phyloP scores from a whole-genome alignment of 2,888 invertebrate species.

The Kryphioiulus occultus region DNA sequence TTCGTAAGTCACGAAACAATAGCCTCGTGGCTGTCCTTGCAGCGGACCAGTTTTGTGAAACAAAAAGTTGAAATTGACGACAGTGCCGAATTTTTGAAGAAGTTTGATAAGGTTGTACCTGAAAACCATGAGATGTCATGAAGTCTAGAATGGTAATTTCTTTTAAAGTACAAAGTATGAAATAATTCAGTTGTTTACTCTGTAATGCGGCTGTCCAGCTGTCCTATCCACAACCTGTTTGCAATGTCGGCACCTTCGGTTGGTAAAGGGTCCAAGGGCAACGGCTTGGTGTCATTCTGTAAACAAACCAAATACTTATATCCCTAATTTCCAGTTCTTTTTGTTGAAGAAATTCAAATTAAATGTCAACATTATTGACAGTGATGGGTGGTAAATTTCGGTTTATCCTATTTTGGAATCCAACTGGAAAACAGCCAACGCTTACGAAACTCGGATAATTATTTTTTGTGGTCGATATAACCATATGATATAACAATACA shows the following conservation, averaged over 20 bases:
- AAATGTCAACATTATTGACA: background rate
- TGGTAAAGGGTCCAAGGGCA: conserved; percentile 46
- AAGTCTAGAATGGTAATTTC: background rate
- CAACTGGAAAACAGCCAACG: no score
- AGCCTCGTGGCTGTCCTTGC: conserved; percentile 88
- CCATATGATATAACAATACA: no score
- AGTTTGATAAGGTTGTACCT: conserved; percentile 88
- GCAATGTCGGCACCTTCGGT: conserved; percentile 63
- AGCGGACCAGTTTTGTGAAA: conserved; percentile 91
- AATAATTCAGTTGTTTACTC: conserved; percentile 75
- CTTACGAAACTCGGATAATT: no score
- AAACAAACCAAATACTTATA: background rate
- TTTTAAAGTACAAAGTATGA: background rate
- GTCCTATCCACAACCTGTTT: conserved; percentile 88
- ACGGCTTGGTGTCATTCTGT: conserved; percentile 48
- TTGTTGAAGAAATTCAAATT: background rate
- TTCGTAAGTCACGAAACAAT: conserved; percentile 87
- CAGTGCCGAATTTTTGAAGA: conserved; percentile 90
- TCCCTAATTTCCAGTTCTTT: background rate
- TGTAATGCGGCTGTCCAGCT: conserved; percentile 86
- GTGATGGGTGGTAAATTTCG: no score
- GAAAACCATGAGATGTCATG: conserved; percentile 31
- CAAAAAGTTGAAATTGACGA: conserved; percentile 95
- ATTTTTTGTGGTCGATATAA: no score
- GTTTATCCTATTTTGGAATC: background rate